Evolutionary conservation across 2,113 vertebrate species (phyloP), one percentile per base, ranked within the genome.

Genomic region (Sylvietta virens): DNA sequence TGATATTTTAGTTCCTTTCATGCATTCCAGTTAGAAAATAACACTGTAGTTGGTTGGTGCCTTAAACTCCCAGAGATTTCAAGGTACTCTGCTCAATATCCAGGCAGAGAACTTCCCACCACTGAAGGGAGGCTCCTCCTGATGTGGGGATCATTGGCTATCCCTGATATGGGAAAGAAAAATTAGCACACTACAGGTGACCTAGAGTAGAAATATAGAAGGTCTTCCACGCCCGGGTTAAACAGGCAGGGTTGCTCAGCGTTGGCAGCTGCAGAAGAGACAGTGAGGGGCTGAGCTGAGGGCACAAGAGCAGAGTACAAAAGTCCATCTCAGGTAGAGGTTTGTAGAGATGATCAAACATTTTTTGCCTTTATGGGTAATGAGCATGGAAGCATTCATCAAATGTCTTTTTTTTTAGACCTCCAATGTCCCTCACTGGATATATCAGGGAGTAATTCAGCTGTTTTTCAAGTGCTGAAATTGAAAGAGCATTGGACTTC

Each of bases 1-100:
- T 35, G 69, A 85, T 97, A 96, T 95, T 95, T 94, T 95, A 54
- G 91, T 81, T 95, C 84, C 30, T 84, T 81, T 91, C 79, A 64
- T 60, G 58, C 19, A 81, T 91, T 92, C 11, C 9, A 89, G 89
- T 87, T 84, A 89, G 48, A 94, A 94, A 96, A 96, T 92, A 90
- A 69, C 69, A 71, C 69, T 53, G 47, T 71, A 58, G 33, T 67
- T 81, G 28, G 37, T 30, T 87, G 61, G 44, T 94, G 81, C 65
- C 61, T 92, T 87, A 81, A 71, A 72, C 6, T 89, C 56, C 23
- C 45, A 81, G 83, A 37, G 44, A 81, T 79, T 94, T 78, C 72
- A 64, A 88, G 84, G 33, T 26, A 33, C 33, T 88, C 45, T 65
- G 23, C 56, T 94, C 40, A 84, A 72, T 28, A 48, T 16, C 26